A percentile compares a stretch with the other conserved stretches of the same genome.
Evolutionary conservation across 2,113 vertebrate species (phyloP).

Genomic region (Oplegnathus fasciatus): DNA sequence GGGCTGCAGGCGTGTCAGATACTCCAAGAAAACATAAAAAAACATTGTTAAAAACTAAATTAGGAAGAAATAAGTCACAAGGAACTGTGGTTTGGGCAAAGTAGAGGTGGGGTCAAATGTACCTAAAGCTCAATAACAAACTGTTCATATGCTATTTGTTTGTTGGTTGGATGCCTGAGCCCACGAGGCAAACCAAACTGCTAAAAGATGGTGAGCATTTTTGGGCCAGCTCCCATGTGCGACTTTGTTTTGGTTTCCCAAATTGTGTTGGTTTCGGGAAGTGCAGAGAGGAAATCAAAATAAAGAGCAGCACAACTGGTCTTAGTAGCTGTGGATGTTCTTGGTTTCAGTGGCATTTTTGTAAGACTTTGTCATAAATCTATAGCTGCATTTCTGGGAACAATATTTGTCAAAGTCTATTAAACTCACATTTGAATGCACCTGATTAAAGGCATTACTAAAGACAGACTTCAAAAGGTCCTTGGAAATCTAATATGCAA

Average conservation of each 20-base stretch:
- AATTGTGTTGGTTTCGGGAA: conserved; percentile 37
- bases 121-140: conserved; percentile 42
- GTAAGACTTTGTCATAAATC: not conserved
- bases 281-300: conserved; percentile 12
- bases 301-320: conserved; percentile 25
- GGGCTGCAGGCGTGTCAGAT: conserved; percentile 5
- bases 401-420: not conserved
- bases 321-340: not conserved
- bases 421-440: not conserved
- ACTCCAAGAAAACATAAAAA: conserved; percentile 25
- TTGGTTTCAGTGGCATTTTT: not conserved
- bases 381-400: not conserved
- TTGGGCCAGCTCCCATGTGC: conserved; percentile 21
- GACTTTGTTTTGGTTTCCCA: conserved; percentile 51
- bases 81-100: conserved; percentile 26
- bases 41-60: conserved; percentile 39
- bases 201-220: conserved; percentile 39
- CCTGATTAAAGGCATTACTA: not conserved
- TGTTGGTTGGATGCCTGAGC: conserved; percentile 27
- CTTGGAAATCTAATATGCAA: no score
- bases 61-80: conserved; percentile 33
- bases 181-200: conserved; percentile 22
- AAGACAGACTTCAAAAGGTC: not conserved
- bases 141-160: conserved; percentile 21
- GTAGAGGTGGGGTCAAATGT: not conserved